phyloP scores from a whole-genome alignment of 2,888 invertebrate species.

The Buathra laborator region DNA sequence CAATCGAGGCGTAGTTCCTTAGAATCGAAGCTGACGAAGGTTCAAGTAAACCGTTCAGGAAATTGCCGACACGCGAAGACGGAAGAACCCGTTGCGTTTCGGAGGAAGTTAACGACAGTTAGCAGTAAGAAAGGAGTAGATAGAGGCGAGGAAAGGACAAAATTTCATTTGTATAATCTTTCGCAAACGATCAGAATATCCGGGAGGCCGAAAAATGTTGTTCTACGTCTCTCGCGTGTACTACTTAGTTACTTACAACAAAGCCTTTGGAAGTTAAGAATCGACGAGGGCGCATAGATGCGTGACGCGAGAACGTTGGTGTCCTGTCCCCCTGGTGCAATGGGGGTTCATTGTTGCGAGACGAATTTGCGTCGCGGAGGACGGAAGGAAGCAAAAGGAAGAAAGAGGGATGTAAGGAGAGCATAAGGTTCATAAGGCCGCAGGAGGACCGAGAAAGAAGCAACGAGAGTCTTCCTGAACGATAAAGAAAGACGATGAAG shows the following conservation, averaged over 20 bases:
- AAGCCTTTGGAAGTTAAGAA: neutral
- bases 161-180: conserved; percentile 44
- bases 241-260: no score
- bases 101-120: neutral
- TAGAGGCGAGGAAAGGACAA: conserved; percentile 38
- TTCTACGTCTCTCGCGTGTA: neutral
- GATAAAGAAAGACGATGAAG: conserved; percentile 61
- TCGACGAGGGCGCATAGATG: conserved; percentile 21
- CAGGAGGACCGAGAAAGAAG: conserved; percentile 18
- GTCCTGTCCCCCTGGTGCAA: conserved; percentile 3
- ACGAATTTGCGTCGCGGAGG: conserved; percentile 70
- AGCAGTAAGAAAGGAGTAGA: conserved; percentile 8
- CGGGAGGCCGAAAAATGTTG: conserved; percentile 48
- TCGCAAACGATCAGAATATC: conserved; percentile 42
- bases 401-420: conserved; percentile 77
- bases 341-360: conserved; percentile 80
- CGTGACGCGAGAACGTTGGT: conserved; percentile 48
- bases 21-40: neutral
- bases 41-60: neutral
- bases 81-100: conserved; percentile 12
- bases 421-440: conserved; percentile 21
- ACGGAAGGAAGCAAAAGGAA: conserved; percentile 78
- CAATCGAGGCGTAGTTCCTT: no score
- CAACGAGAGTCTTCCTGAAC: conserved; percentile 48
- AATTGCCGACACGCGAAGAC: neutral